Conservation (phyloP, 2,888 invertebrate genomes). For the Rhagonycha fulva region DNA sequence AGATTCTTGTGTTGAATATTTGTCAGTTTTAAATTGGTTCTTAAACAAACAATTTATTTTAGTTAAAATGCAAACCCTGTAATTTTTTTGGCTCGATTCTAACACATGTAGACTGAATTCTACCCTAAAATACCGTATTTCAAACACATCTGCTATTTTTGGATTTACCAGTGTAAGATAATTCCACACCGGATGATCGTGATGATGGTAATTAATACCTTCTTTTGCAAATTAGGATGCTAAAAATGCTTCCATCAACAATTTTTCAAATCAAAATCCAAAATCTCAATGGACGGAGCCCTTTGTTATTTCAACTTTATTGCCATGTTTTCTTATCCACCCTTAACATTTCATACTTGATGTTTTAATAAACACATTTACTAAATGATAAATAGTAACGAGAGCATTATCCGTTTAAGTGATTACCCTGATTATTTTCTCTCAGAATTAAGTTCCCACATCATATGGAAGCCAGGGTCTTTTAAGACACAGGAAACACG, state of each 20-base stretch:
- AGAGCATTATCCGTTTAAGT: constrained; percentile 25
- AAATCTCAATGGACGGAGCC: neutral
- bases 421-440: constrained; percentile 5
- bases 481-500: neutral
- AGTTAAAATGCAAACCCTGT: constrained; percentile 9
- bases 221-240: neutral
- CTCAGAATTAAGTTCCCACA: neutral
- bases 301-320: constrained; percentile 12
- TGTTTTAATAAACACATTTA: constrained; percentile 24
- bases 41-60: constrained; percentile 1
- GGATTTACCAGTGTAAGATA: constrained; percentile 6
- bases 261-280: neutral
- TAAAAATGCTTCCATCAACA: neutral
- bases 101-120: constrained; percentile 21
- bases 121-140: constrained; percentile 17
- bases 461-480: neutral
- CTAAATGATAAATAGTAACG: constrained; percentile 27
- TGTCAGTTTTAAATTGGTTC: neutral
- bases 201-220: constrained; percentile 2
- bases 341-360: constrained; percentile 1
- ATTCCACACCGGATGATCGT: constrained; percentile 2
- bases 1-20: neutral
- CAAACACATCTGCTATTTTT: constrained; percentile 25
- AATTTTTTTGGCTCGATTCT: constrained; percentile 9
- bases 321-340: constrained; percentile 13